These are phyloP conservation scores for Poeciliopsis infans DNA, from an alignment of 2,797 vertebrate genomes.

Conservation along the genomic window DNA sequence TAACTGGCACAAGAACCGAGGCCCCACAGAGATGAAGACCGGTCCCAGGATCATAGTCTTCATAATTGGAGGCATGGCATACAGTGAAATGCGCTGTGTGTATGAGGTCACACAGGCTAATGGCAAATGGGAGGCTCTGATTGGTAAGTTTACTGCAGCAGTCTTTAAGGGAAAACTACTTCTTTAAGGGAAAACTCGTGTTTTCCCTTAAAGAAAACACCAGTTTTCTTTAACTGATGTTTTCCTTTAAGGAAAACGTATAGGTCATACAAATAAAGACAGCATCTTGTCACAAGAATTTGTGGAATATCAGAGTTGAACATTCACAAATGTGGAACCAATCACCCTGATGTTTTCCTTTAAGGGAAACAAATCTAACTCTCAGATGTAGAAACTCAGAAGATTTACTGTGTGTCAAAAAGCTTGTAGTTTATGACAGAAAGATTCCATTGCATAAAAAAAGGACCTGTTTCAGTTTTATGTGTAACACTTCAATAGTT, in stretches of 20 bases:
- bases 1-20: slow-evolving; percentile 99
- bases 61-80: slow-evolving; percentile 91
- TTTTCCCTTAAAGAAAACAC: no score
- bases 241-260: not conserved
- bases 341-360: not conserved
- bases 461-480: not conserved
- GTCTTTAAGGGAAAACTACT: not conserved
- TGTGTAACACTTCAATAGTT: not conserved
- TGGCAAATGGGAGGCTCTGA: slow-evolving; percentile 97
- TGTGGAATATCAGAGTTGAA: not conserved
- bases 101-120: slow-evolving; percentile 98
- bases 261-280: not conserved
- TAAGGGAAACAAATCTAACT: not conserved
- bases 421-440: not conserved
- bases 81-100: slow-evolving; percentile 97
- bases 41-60: slow-evolving; percentile 96
- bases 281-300: not conserved
- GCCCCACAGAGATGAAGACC: slow-evolving; percentile 92
- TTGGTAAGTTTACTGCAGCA: slow-evolving; percentile 84
- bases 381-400: not conserved
- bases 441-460: not conserved
- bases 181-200: no score
- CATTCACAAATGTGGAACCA: no score
- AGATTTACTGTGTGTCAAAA: not conserved
- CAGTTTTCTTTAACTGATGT: no score